Evolutionary conservation across 1,140 invertebrate genomes (phyloP).

Genomic region (Drosophila murphyi): DNA sequence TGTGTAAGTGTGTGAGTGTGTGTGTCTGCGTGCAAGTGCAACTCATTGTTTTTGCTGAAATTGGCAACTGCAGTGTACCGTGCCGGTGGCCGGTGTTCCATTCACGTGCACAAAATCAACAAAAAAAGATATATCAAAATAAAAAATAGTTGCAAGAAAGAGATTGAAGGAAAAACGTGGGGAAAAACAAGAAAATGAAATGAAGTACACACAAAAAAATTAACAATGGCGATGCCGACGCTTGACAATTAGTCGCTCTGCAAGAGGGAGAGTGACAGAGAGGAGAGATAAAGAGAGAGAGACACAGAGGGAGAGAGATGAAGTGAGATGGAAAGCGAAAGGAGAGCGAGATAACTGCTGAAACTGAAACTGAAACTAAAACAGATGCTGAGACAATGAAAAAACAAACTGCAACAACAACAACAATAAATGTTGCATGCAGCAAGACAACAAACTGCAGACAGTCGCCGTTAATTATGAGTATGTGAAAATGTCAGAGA

Average conservation of each 20-base stretch:
- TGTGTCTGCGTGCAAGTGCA: slow-evolving; percentile 28
- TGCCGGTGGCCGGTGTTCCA: slow-evolving; percentile 49
- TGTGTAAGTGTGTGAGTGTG: background rate
- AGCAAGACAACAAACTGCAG: slow-evolving; percentile 37
- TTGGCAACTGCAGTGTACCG: slow-evolving; percentile 37
- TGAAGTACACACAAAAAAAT: slow-evolving; percentile 23
- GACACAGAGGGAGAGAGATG: slow-evolving; percentile 21
- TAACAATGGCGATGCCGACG: slow-evolving; percentile 24
- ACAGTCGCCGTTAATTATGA: slow-evolving; percentile 50
- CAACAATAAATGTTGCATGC: slow-evolving; percentile 21
- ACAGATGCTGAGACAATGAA: slow-evolving; percentile 41
- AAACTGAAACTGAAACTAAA: slow-evolving; percentile 35
- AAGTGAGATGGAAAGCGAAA: slow-evolving; percentile 6
- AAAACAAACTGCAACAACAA: slow-evolving; percentile 25
- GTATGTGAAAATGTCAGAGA: slow-evolving; percentile 50
- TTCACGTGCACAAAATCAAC: slow-evolving; percentile 55
- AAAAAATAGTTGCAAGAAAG: background rate
- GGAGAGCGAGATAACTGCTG: slow-evolving; percentile 20
- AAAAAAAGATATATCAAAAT: slow-evolving; percentile 5
- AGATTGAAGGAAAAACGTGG: slow-evolving; percentile 5
- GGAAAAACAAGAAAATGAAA: slow-evolving; percentile 17
- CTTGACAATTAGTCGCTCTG: slow-evolving; percentile 19
- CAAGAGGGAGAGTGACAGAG: slow-evolving; percentile 22
- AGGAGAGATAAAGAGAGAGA: slow-evolving; percentile 19
- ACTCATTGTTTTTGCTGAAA: slow-evolving; percentile 40